phyloP scores from a whole-genome alignment of 2,113 vertebrate genomes.

The Anhinga rufa region DNA sequence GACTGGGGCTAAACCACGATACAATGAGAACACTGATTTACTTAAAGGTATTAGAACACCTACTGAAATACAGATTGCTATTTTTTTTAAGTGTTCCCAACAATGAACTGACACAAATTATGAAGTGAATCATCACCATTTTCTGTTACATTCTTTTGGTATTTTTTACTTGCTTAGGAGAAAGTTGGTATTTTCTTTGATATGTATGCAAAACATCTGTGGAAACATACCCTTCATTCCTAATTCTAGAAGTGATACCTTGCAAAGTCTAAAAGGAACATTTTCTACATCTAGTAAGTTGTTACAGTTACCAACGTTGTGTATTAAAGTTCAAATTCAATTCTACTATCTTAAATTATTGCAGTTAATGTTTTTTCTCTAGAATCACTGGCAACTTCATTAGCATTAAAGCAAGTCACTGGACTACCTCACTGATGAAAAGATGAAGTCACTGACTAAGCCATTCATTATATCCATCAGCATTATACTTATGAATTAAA shows the following conservation, averaged over 20 bases:
- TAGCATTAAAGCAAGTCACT: neutral
- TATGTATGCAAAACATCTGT: neutral
- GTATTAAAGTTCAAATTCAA: neutral
- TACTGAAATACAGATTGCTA: neutral
- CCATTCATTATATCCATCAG: neutral
- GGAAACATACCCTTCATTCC: neutral
- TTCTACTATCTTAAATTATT: neutral
- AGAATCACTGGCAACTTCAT: neutral
- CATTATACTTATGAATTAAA: constrained; percentile 19
- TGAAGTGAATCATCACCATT: neutral
- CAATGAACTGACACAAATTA: neutral
- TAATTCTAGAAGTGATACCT: neutral
- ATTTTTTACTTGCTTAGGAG: neutral
- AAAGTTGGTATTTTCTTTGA: neutral
- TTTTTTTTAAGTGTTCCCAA: neutral
- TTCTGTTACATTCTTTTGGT: neutral
- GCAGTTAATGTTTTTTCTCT: neutral
- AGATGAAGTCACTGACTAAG: neutral
- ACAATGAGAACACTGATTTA: neutral
- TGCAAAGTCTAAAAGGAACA: neutral
- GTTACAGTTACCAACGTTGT: neutral
- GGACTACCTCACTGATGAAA: neutral
- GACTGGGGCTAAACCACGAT: no score
- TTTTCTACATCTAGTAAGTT: neutral
- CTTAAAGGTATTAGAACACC: neutral